phyloP scores from a whole-genome alignment of 2,113 vertebrate species.

The Myrmophylax atrothorax region DNA sequence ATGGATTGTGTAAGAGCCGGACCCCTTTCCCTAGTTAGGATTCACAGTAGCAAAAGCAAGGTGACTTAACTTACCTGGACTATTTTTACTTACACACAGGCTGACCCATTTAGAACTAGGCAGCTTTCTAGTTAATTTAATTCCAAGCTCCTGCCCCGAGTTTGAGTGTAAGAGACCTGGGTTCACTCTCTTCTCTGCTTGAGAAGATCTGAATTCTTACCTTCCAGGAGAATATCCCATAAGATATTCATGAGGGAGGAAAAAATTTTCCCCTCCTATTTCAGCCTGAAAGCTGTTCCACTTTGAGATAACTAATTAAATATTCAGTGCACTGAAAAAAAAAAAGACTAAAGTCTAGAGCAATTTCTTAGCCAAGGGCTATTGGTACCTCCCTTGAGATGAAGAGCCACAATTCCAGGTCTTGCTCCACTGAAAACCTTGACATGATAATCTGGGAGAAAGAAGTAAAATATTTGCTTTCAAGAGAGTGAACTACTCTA shows the following conservation, averaged over 20 bases:
- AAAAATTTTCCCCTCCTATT: constrained; percentile 11
- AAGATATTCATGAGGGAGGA: constrained; percentile 61
- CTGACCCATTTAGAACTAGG: constrained; percentile 45
- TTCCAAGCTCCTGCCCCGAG: constrained; percentile 3
- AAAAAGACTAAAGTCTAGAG: constrained; percentile 16
- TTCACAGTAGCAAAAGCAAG: not conserved
- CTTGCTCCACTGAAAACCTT: constrained; percentile 25
- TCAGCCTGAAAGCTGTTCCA: constrained; percentile 56
- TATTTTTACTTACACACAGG: not conserved
- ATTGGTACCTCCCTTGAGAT: not conserved
- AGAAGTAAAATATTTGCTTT: not conserved
- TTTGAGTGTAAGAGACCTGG: not conserved
- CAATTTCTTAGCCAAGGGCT: constrained; percentile 34
- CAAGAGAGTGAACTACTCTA: not conserved
- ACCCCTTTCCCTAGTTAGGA: not conserved
- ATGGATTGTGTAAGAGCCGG: not conserved
- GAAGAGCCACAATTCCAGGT: not conserved
- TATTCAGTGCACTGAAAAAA: constrained; percentile 36
- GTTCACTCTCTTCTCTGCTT: constrained; percentile 26
- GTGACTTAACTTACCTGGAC: constrained; percentile 5
- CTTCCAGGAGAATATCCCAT: constrained; percentile 57
- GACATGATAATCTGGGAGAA: not conserved
- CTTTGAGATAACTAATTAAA: constrained; percentile 54
- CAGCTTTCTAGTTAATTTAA: constrained; percentile 47
- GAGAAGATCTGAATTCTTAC: constrained; percentile 45